Conservation (phyloP, 23 tunicate species). For the Ascidia mentula region DNA sequence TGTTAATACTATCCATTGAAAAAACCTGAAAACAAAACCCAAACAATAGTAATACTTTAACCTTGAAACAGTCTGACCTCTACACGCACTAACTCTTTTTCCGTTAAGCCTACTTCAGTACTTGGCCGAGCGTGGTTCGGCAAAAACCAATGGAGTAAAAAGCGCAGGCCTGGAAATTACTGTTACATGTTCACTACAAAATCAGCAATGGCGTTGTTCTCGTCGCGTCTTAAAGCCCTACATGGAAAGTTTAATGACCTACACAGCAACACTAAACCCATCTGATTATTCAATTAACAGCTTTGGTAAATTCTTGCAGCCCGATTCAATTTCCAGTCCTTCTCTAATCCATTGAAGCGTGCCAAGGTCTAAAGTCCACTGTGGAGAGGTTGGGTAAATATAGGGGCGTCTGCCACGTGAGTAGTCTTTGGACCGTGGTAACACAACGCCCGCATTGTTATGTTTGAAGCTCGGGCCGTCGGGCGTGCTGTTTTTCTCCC, state of each 20-base stretch:
- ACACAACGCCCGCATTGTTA: too few species aligned
- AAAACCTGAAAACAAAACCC: too few species aligned
- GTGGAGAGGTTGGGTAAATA: too few species aligned
- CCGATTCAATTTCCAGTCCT: background rate
- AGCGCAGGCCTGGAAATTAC: background rate
- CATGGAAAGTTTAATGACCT: background rate
- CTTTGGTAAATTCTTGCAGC: background rate
- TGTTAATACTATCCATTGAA: too few species aligned
- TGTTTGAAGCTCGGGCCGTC: too few species aligned
- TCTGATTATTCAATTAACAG: background rate
- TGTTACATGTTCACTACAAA: background rate
- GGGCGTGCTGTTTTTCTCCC: too few species aligned
- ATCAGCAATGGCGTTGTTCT: background rate
- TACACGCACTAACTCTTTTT: background rate
- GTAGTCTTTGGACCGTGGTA: background rate
- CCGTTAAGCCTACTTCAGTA: background rate
- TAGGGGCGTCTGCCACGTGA: background rate
- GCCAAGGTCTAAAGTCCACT: conserved; percentile 6
- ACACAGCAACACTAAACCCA: background rate
- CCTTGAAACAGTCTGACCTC: background rate
- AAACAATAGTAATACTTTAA: background rate
- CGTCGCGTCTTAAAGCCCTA: background rate
- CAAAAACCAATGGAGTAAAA: background rate
- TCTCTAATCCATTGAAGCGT: background rate
- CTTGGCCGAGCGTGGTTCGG: background rate